Evolutionary conservation across 2,113 vertebrate genomes (phyloP).

Genomic region (Acrocephalus kingi): DNA sequence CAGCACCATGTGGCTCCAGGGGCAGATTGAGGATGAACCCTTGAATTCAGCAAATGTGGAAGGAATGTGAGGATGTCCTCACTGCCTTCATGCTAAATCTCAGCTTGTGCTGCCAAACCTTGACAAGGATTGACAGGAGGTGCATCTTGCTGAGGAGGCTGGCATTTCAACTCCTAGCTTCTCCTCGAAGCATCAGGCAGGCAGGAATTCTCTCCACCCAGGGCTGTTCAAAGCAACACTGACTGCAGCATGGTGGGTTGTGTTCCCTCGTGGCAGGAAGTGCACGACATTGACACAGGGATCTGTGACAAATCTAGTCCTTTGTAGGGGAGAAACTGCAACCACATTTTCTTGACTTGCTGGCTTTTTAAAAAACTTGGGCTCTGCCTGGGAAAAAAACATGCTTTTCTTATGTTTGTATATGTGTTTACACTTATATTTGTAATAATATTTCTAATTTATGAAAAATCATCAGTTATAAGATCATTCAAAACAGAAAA

Average conservation of each 20-base stretch:
- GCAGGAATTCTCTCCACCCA: background rate
- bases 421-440: background rate
- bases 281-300: background rate
- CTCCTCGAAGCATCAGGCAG: background rate
- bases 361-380: background rate
- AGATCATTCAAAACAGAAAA: background rate
- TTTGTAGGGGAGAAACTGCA: background rate
- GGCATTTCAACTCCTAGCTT: background rate
- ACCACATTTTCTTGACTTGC: background rate
- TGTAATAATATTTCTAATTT: background rate
- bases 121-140: background rate
- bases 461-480: background rate
- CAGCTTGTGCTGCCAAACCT: background rate
- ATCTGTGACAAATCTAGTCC: background rate
- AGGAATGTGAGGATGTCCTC: background rate
- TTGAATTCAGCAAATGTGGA: background rate
- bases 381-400: background rate
- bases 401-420: background rate
- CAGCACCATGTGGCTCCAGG: background rate
- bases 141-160: background rate
- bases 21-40: background rate
- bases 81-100: background rate
- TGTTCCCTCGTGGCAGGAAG: background rate
- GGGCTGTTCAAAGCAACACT: background rate
- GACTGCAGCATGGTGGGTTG: background rate